Conservation (phyloP, 2,888 invertebrate species). For the Didymodactylos carnosus region DNA sequence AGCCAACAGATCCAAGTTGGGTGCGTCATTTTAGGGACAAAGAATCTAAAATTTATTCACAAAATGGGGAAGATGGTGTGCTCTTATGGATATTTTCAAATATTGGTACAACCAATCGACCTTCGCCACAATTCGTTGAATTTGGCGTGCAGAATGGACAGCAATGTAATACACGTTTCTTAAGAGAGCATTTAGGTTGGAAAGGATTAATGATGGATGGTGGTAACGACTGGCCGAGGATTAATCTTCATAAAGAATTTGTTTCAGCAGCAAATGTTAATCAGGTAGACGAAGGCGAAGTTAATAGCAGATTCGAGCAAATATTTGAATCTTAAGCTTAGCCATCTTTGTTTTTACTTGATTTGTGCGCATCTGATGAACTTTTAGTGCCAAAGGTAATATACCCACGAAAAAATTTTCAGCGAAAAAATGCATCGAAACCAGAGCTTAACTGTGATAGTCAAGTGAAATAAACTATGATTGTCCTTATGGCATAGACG, state of each 20-base stretch:
- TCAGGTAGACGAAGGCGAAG: too few species aligned
- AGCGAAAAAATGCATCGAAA: too few species aligned
- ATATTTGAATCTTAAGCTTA: too few species aligned
- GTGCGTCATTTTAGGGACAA: not conserved
- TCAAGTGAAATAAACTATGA: too few species aligned
- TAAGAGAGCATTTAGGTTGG: not conserved
- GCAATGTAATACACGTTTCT: constrained; percentile 2
- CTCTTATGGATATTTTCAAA: not conserved
- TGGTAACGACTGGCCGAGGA: not conserved
- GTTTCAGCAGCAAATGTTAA: not conserved
- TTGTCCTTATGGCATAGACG: too few species aligned
- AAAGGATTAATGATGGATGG: not conserved
- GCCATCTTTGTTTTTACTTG: too few species aligned
- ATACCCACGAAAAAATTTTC: too few species aligned
- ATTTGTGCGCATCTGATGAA: too few species aligned
- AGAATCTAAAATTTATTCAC: not conserved
- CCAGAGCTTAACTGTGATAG: too few species aligned
- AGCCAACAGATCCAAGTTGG: not conserved
- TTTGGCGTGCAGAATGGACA: not conserved
- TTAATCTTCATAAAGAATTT: not conserved
- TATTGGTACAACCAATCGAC: not conserved
- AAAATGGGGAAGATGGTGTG: constrained; percentile 11
- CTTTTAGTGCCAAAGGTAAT: too few species aligned
- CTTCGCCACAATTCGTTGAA: not conserved
- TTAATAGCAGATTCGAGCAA: too few species aligned